Percentiles rank a stretch among this genome's conserved stretches.
Evolutionary conservation across 2,888 invertebrate species (phyloP).

Genomic region (Sinohyriopsis cumingii): DNA sequence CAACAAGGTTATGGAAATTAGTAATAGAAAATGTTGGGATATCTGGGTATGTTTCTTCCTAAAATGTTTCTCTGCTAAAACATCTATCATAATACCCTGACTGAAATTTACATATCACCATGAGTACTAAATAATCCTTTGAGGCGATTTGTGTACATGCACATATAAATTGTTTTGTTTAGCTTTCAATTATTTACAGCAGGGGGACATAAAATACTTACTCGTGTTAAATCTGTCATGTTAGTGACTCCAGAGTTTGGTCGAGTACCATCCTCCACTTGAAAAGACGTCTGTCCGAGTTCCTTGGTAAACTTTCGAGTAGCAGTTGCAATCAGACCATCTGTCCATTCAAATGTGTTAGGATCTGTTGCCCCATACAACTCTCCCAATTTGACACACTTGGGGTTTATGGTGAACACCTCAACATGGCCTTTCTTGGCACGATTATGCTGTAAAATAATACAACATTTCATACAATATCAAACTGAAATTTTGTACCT

Average conservation of each 20-base stretch:
- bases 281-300: slow-evolving; percentile 21
- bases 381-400: slow-evolving; percentile 70
- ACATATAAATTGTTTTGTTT: not conserved
- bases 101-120: too few species aligned
- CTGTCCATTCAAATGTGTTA: slow-evolving; percentile 71
- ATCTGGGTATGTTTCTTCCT: too few species aligned
- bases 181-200: too few species aligned
- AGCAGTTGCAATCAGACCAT: slow-evolving; percentile 70
- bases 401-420: slow-evolving; percentile 69
- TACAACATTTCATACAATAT: not conserved
- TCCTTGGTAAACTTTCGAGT: slow-evolving; percentile 65
- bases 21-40: too few species aligned
- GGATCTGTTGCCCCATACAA: slow-evolving; percentile 71
- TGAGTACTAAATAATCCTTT: too few species aligned
- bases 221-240: slow-evolving; percentile 41
- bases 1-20: too few species aligned
- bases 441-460: slow-evolving; percentile 47
- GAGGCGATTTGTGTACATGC: not conserved
- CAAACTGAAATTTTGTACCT: not conserved
- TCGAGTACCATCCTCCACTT: slow-evolving; percentile 29
- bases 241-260: slow-evolving; percentile 40
- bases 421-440: slow-evolving; percentile 70
- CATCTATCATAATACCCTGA: too few species aligned
- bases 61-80: too few species aligned
- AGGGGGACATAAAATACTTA: slow-evolving; percentile 17